A percentile compares a stretch with the other conserved stretches of the same genome.
These are phyloP conservation scores for Poecilia picta DNA, from an alignment of 2,797 vertebrate species.

Conservation along the genomic window DNA sequence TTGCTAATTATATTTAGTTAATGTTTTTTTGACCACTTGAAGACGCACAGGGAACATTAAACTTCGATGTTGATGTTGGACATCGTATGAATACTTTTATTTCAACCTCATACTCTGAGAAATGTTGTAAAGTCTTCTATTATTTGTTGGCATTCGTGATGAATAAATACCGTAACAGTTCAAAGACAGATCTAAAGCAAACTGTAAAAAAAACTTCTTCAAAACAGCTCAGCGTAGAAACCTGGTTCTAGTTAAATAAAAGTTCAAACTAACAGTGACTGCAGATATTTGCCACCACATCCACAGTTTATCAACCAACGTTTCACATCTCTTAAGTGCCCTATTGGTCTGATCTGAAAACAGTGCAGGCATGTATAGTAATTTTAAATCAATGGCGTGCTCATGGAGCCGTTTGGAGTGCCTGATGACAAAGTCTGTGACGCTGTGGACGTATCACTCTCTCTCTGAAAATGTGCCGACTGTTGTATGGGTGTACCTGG, in stretches of 20 bases:
- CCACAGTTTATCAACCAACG: constrained; percentile 23
- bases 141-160: constrained; percentile 16
- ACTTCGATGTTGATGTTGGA: not conserved
- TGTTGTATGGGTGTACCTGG: constrained; percentile 44
- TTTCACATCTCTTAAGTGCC: constrained; percentile 43
- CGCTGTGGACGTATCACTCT: constrained; percentile 40
- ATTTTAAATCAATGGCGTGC: constrained; percentile 61
- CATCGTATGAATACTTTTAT: not conserved
- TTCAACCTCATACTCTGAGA: constrained; percentile 19
- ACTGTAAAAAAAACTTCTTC: constrained; percentile 1
- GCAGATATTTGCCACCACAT: constrained; percentile 34
- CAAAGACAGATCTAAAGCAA: not conserved
- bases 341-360: constrained; percentile 29
- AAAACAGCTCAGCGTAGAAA: constrained; percentile 18
- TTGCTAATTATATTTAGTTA: not conserved
- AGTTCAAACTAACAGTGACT: constrained; percentile 26
- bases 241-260: constrained; percentile 12
- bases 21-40: not conserved
- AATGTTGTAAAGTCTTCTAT: constrained; percentile 11
- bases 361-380: constrained; percentile 37
- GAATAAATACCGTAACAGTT: constrained; percentile 3
- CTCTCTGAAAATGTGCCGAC: constrained; percentile 39
- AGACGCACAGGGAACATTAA: not conserved
- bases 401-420: constrained; percentile 43
- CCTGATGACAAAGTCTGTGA: constrained; percentile 49